Percentiles rank a stretch among this genome's conserved stretches.
These are phyloP conservation scores for Oikopleura dioica DNA, from an alignment of 23 tunicate genomes.

Conservation along the genomic window DNA sequence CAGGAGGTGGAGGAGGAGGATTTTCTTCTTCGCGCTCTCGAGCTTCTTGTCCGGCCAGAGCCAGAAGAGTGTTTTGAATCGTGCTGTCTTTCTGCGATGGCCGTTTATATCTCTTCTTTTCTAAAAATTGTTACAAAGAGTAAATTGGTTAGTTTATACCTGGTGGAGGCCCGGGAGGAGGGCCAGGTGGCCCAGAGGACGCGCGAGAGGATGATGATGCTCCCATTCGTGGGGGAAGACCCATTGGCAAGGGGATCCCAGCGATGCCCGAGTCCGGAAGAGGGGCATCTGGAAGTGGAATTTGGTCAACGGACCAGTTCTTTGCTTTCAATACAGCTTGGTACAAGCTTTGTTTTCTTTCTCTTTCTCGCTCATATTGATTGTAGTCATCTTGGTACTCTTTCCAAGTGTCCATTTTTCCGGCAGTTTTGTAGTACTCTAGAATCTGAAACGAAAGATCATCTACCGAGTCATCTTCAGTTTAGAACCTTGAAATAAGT, in stretches of 20 bases:
- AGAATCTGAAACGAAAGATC: no score
- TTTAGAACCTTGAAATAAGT: background rate
- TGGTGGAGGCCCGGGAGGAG: conserved; percentile 25
- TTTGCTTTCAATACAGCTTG: conserved; percentile 78
- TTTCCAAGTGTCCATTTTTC: background rate
- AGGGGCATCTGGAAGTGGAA: conserved; percentile 80
- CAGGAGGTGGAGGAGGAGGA: background rate
- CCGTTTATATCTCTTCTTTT: background rate
- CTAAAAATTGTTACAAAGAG: background rate
- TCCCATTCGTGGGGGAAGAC: conserved; percentile 24
- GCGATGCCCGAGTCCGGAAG: conserved; percentile 35
- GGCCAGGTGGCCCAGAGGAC: conserved; percentile 35
- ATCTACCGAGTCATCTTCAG: no score
- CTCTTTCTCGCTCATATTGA: conserved; percentile 24
- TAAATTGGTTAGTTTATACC: background rate
- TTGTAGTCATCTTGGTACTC: background rate
- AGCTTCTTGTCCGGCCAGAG: background rate
- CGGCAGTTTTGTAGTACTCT: background rate
- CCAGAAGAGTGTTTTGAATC: background rate
- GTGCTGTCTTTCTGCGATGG: background rate
- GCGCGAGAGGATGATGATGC: background rate
- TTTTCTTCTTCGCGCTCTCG: background rate
- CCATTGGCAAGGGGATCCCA: conserved; percentile 69
- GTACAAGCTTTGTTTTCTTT: conserved; percentile 45
- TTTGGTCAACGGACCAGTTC: conserved; percentile 34